A percentile compares a stretch with the other conserved stretches of the same genome.
phyloP scores from a whole-genome alignment of 2,888 invertebrate genomes.

The Papilio gigon region DNA sequence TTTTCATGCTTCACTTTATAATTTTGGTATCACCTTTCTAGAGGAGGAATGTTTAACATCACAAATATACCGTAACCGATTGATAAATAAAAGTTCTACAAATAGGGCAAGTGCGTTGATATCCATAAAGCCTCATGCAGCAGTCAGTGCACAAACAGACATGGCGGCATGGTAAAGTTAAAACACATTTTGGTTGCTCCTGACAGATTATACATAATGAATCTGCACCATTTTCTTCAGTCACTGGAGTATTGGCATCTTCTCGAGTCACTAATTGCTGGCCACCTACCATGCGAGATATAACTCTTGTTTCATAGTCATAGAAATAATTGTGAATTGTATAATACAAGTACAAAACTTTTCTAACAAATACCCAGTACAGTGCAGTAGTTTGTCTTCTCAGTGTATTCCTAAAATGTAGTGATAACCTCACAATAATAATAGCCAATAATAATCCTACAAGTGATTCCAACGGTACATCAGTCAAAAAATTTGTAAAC shows the following conservation, averaged over 20 bases:
- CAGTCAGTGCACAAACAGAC: constrained; percentile 81
- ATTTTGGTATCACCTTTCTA: constrained; percentile 10
- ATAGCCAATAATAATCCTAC: constrained; percentile 70
- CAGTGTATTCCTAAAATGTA: constrained; percentile 66
- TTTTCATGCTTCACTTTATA: constrained; percentile 2
- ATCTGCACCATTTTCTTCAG: constrained; percentile 63
- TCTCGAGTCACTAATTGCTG: constrained; percentile 57
- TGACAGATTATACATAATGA: constrained; percentile 81
- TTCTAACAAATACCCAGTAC: constrained; percentile 69
- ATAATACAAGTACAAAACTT: constrained; percentile 68
- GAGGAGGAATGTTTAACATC: constrained; percentile 45
- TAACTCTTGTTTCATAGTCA: constrained; percentile 69
- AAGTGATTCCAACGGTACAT: constrained; percentile 77
- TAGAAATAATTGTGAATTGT: constrained; percentile 68
- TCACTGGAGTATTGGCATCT: constrained; percentile 46
- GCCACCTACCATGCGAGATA: constrained; percentile 63
- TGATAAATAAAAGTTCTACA: constrained; percentile 81
- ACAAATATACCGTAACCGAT: constrained; percentile 81
- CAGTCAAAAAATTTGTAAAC: constrained; percentile 73
- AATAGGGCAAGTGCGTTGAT: constrained; percentile 79
- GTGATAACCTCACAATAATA: constrained; percentile 62
- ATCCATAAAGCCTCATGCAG: constrained; percentile 72
- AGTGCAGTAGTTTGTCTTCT: constrained; percentile 52
- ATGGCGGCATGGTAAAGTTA: constrained; percentile 81
- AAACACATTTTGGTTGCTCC: constrained; percentile 80